Evolutionary conservation across 2,797 vertebrate genomes (phyloP).

Genomic region (Chromobotia macracanthus): DNA sequence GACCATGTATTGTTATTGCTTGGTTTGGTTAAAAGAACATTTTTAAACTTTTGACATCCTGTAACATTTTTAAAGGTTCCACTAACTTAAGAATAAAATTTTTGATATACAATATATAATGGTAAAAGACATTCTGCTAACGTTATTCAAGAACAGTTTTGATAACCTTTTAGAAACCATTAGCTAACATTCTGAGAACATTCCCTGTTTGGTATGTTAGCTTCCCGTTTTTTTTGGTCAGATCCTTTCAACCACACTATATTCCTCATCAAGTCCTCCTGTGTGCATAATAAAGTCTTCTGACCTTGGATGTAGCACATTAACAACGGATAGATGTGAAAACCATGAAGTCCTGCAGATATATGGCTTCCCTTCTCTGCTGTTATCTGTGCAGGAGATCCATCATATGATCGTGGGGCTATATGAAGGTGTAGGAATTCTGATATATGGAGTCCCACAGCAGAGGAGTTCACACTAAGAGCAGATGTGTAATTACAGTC

Average conservation of each 20-base stretch:
- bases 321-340: conserved; percentile 48
- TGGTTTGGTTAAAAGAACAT: no score
- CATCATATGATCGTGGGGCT: conserved; percentile 35
- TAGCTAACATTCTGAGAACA: no score
- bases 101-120: no score
- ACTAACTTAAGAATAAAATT: no score
- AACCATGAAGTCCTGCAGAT: conserved; percentile 35
- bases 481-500: conserved; percentile 48
- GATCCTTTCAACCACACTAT: conserved; percentile 11
- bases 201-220: no score
- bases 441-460: conserved; percentile 35
- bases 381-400: conserved; percentile 45
- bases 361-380: conserved; percentile 41
- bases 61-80: no score
- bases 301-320: conserved; percentile 46
- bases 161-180: no score
- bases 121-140: no score
- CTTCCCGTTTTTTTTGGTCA: no score
- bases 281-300: conserved; percentile 53
- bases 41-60: no score
- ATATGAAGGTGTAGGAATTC: conserved; percentile 32
- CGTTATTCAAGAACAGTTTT: no score
- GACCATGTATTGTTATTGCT: no score
- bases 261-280: conserved; percentile 20
- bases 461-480: conserved; percentile 27